phyloP scores from a whole-genome alignment of 1,140 invertebrate genomes.

The Cydia splendana region DNA sequence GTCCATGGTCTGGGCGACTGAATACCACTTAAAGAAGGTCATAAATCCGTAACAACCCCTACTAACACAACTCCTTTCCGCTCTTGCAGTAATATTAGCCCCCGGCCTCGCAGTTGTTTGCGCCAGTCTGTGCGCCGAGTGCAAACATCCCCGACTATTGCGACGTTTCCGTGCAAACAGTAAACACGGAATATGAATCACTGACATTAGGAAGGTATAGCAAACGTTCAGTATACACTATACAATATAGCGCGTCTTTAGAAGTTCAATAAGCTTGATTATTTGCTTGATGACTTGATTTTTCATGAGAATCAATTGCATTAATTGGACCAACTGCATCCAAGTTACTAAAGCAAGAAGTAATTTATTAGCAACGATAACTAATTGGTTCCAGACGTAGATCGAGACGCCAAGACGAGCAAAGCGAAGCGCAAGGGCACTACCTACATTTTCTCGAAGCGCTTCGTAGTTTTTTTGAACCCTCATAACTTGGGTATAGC shows the following conservation, averaged over 20 bases:
- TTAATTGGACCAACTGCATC: too few relatives aligned
- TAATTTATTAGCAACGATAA: too few relatives aligned
- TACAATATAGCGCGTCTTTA: neutral
- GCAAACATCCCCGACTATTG: constrained; percentile 40
- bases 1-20: neutral
- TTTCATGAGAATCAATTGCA: too few relatives aligned
- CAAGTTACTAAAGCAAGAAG: too few relatives aligned
- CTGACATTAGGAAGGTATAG: neutral
- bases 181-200: neutral
- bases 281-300: too few relatives aligned
- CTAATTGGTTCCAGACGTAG: too few relatives aligned
- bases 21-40: neutral
- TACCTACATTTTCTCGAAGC: too few relatives aligned
- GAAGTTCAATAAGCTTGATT: too few relatives aligned
- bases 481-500: too few relatives aligned
- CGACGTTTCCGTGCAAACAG: constrained; percentile 28
- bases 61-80: neutral
- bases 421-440: too few relatives aligned
- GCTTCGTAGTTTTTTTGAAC: too few relatives aligned
- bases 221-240: neutral
- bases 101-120: constrained; percentile 20
- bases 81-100: neutral
- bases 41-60: neutral
- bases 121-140: constrained; percentile 18
- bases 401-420: too few relatives aligned